Base-by-base conservation (phyloP, 2,797 vertebrate genomes). In the Darevskia nairensis region DNA sequence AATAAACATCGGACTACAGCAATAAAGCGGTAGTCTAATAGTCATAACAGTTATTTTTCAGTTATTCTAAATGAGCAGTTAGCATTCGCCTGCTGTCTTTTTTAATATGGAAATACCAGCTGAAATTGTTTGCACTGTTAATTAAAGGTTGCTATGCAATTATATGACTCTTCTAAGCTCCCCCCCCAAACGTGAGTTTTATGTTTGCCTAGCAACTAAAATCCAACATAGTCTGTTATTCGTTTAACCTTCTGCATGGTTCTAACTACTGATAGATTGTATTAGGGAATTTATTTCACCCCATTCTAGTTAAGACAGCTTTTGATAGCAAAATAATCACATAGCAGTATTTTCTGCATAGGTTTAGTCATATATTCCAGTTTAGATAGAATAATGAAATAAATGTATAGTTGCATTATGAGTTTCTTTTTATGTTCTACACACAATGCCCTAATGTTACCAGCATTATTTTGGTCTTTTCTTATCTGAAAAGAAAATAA, bases 71-170 rank as follows among this genome's bases (percentile, higher is more conserved):
- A 72, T 61, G 78, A 93, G 78, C 1, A 86, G n/a, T 61, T 1
- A 3, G 88, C 74, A 64, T 93, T 94, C 90, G 50, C 39, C 35
- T 86, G 68, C 80, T 86, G 23, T 81, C 87, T 92, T 50, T 11
- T 90, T 86, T 87, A 72, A 86, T 90, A 92, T 89, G 82, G 71
- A 90, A 46, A 82, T 78, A 80, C 17, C 11, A 77, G 46, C 85
- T 93, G 71, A 88, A 87, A 85, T 90, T 80, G 41, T 82, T 76
- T 86, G 35, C 55, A 90, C 59, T 86, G 87, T 46, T 89, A 82
- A 29, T 89, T 78, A 69, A 82, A 90, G 44, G 8, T 91, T 3
- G 8, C 69, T 82, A n/a, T n/a, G 86, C 85, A 86, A 90, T 82
- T 23, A 0, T 41, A 41, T 66, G 21, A 76, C 13, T 41, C 9